Evolutionary conservation across 1,140 invertebrate genomes (phyloP), one percentile per base, ranked within the genome.

Genomic region (Conus ventricosus): DNA sequence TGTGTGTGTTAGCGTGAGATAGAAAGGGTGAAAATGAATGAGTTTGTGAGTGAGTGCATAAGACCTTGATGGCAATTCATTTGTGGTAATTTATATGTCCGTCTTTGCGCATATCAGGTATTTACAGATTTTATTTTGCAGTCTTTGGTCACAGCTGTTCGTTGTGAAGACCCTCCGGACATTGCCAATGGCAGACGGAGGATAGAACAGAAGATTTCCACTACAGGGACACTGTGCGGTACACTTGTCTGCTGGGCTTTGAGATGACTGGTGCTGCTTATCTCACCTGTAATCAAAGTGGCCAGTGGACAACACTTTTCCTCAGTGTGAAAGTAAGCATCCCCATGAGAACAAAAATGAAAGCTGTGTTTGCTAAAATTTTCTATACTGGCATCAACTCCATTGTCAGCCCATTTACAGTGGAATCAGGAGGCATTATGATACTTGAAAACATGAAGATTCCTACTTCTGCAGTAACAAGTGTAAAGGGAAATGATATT

Each of bases 161-260:
- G 71, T 51, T 89, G 88, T 54, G 54, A 60, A 11, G 60, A 80
- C 23, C 76, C 76, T 5, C 17, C 13, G 39, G 8, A 13, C 15
- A 23, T 87, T 13, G 39, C n/a, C 8, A 99, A 99, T 95, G 98
- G 98, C 82, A 96, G 97, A 91, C 95, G 99, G 67, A 94, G 99
- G 17, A 97, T 97, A 0, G 98, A 97, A 3, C 97, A 97, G 94
- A 96, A 96, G 63, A 96, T 91, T 98, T 97, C 95, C 97, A 98
- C 92, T 99, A 98, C 94, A 98, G 98, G 0, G 98, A 99, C 94
- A 95, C 98, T 67, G 97, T 99, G 0, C 97, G 96, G 89, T 99
- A 99, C 96, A 97, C 98, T 93, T 99, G 99, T 95, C 97, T 99
- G 92, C 99, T 99, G 95, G 99, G 99, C 23, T 99, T 98, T 94